Evolutionary conservation across 1,140 invertebrate genomes (phyloP).

Genomic region (Nautilus pompilius): DNA sequence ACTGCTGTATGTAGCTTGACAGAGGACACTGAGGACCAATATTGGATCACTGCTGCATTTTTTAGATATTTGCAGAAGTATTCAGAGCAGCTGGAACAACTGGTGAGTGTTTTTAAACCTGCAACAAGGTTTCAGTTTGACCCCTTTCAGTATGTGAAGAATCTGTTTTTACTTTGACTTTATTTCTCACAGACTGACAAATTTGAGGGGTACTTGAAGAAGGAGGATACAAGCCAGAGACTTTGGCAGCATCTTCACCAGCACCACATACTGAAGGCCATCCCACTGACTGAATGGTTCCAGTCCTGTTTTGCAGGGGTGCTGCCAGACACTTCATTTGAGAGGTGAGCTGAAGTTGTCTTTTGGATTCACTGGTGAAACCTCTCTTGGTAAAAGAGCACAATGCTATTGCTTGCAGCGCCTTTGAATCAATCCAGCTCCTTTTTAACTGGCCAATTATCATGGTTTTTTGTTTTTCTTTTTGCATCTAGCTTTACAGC

Average conservation of each 20-base stretch:
- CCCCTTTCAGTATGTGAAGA: background rate
- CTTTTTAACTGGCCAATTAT: background rate
- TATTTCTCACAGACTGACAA: conserved; percentile 31
- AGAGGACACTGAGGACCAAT: conserved; percentile 71
- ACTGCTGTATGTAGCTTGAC: conserved; percentile 68
- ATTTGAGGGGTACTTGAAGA: conserved; percentile 33
- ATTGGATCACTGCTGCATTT: conserved; percentile 74
- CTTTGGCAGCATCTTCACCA: conserved; percentile 33
- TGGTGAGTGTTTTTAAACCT: conserved; percentile 19
- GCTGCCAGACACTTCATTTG: conserved; percentile 72
- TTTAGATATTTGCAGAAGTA: conserved; percentile 59
- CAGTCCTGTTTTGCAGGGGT: conserved; percentile 75
- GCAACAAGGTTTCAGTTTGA: too few species aligned
- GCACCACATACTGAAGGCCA: conserved; percentile 25
- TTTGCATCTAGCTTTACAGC: background rate
- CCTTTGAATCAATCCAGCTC: background rate
- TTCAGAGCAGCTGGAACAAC: conserved; percentile 10
- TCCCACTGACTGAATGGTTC: conserved; percentile 65
- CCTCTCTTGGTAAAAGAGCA: background rate
- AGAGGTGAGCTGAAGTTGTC: conserved; percentile 61
- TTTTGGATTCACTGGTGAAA: background rate
- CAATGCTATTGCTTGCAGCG: background rate
- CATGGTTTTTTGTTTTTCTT: background rate
- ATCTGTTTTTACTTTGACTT: background rate
- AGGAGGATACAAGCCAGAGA: conserved; percentile 36